Base-by-base conservation (phyloP, 2,113 vertebrate genomes). In the Elaphurus davidianus region DNA sequence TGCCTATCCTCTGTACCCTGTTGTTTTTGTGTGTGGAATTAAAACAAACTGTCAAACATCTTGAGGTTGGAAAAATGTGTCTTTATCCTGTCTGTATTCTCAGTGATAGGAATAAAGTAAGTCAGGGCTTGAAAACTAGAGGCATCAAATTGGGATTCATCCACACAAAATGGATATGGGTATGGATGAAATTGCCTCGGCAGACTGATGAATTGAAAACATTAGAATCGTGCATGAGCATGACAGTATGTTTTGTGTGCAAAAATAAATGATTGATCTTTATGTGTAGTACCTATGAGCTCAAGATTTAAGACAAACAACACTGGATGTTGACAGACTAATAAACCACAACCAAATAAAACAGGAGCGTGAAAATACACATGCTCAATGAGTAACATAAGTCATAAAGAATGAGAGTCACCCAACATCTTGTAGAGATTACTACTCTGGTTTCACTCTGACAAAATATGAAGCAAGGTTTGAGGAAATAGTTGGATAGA, bases 291-390 rank as follows among this genome's bases (percentile, higher is more conserved):
- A 87, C 55, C 36, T 87, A 17, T 79, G 91, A 90, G 55, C 5
- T 83, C 30, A 62, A 33, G 59, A 97, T 60, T 96, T 95, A 87
- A 97, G n/a, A 60, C 43, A 91, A 78, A 27, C 55, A 82, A 71
- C 21, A 36, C 43, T 78, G 62, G 21, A 79, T 55, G 23, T 78
- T 89, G 55, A 76, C 17, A 94, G 90, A 93, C 30, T 57, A 78
- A 93, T 71, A 96, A 79, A 81, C 21, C 43, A 84, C 21, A 92
- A 85, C 17, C 55, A 43, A 84, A 55, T 87, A 89, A 87, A 93
- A 60, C 50, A 88, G n/a, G 79, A 96, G 11, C 33, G 19, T 76
- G 30, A 92, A 84, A 85, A 67, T 74, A 36, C 10, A 36, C 13
- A 28, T 54, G 47, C 3, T 88, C 21, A 82, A 36, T 23, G 55